A percentile compares a stretch with the other conserved stretches of the same genome.
Evolutionary conservation across 1,140 invertebrate genomes (phyloP).

Genomic region (Papilio polyxenes): DNA sequence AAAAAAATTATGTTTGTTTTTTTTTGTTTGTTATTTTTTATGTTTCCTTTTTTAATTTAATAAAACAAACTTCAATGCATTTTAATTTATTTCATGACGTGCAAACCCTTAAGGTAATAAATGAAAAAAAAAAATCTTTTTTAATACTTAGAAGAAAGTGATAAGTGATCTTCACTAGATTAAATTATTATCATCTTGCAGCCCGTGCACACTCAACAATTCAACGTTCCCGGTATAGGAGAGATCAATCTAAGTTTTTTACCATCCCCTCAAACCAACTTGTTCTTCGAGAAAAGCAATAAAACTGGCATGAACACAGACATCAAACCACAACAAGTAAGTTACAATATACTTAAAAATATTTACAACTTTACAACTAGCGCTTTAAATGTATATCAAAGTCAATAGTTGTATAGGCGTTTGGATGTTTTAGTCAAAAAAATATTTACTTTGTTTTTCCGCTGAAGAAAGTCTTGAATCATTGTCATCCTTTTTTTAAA

Average conservation of each 20-base stretch:
- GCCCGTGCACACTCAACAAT: conserved; percentile 71
- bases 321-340: conserved; percentile 70
- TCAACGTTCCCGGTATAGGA: conserved; percentile 74
- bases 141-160: too few species aligned
- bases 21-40: too few species aligned
- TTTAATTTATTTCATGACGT: too few species aligned
- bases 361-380: not conserved
- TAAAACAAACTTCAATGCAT: too few species aligned
- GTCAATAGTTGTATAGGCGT: not conserved
- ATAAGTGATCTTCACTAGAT: not conserved
- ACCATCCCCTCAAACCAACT: conserved; percentile 67
- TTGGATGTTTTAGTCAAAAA: conserved; percentile 4
- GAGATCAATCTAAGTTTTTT: conserved; percentile 75
- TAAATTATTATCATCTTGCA: conserved; percentile 43
- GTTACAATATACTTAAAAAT: conserved; percentile 33
- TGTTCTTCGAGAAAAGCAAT: conserved; percentile 71
- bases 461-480: not conserved
- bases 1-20: too few species aligned
- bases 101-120: too few species aligned
- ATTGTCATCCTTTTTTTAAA: not conserved
- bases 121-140: too few species aligned
- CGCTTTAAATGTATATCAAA: not conserved
- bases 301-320: conserved; percentile 70
- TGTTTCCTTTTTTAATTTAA: too few species aligned
- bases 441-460: not conserved